Percentiles rank a stretch among this genome's conserved stretches.
Conservation (phyloP, 1,140 invertebrate species). For the Diplogasteroides magnus region DNA sequence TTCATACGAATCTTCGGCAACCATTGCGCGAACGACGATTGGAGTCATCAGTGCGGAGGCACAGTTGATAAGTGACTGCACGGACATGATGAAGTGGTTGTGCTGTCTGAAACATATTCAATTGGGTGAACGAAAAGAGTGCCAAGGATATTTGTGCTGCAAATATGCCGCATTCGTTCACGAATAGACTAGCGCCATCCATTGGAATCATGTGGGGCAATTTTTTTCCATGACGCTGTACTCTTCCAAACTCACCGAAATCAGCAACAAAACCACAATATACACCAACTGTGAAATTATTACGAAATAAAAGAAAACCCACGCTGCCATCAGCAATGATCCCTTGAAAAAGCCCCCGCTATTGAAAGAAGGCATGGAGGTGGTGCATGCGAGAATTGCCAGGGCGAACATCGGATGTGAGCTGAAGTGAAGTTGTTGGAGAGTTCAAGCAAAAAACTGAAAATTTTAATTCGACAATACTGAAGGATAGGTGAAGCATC, state of each 20-base stretch:
- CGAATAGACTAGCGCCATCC: background rate
- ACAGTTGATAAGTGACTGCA: constrained; percentile 32
- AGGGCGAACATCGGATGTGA: constrained; percentile 17
- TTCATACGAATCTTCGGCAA: constrained; percentile 18
- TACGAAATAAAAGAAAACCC: constrained; percentile 2
- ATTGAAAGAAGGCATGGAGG: constrained; percentile 26
- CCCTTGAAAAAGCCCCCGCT: constrained; percentile 27
- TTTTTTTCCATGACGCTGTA: background rate
- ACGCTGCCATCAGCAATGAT: constrained; percentile 18
- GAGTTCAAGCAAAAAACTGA: no score
- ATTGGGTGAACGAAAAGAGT: no score
- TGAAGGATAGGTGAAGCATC: no score
- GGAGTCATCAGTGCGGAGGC: constrained; percentile 20
- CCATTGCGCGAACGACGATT: constrained; percentile 22
- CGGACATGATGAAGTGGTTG: constrained; percentile 32
- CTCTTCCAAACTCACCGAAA: background rate
- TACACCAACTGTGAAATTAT: background rate
- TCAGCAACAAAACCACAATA: background rate
- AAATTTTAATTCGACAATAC: no score
- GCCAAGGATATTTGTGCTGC: no score
- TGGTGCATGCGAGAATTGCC: constrained; percentile 16
- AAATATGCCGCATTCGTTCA: background rate
- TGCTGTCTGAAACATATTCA: constrained; percentile 13
- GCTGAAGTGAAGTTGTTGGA: no score
- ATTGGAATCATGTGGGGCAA: background rate